Base-by-base conservation (phyloP, 1,140 invertebrate genomes). In the Cydia amplana region DNA sequence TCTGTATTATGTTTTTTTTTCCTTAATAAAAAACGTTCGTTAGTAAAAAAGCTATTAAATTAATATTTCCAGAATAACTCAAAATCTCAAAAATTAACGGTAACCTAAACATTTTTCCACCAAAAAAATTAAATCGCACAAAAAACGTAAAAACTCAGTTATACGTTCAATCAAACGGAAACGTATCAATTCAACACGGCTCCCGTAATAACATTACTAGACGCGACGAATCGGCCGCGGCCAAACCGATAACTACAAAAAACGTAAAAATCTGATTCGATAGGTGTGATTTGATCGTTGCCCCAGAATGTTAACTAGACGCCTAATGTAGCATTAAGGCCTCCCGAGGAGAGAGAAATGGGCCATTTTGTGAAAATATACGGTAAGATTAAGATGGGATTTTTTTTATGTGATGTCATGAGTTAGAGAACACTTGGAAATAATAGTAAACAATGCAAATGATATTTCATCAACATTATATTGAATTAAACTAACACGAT, bases 201-300 rank as follows among this genome's bases (percentile, higher is more conserved):
- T n/a, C 6, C 55, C 49, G 12, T 32, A 32, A 51, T 51, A 51
- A 51, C 49, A 51, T 32, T 70, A 43, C 23, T 70, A 70, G 65
- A 36, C 36, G 36, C 18, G 16, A n/a, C 65, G 36, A 70, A 70
- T 43, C 36, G 49, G 6, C 49, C n/a, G 65, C 28, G 25, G 65
- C n/a, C 14, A 43, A 36, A 70, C 65, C 65, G 1, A 70, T 70
- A 70, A 70, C 23, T 70, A 70, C 18, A 70, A 70, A 36, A 70
- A 36, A 70, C n/a, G 23, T 67, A 67, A 55, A 55, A 55, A 55
- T 55, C n/a, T 2, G 51, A 55, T 55, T 55, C 51, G 51, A 55
- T 55, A 55, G n/a, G 51, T 55, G 20, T 60, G 55, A 23, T 60
- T 60, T 12, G 55, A 60, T 60, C 2, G 55, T 23, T 60, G 20